Evolutionary conservation across 2,797 vertebrate species (phyloP).

Genomic region (Cryptoprocta ferox): DNA sequence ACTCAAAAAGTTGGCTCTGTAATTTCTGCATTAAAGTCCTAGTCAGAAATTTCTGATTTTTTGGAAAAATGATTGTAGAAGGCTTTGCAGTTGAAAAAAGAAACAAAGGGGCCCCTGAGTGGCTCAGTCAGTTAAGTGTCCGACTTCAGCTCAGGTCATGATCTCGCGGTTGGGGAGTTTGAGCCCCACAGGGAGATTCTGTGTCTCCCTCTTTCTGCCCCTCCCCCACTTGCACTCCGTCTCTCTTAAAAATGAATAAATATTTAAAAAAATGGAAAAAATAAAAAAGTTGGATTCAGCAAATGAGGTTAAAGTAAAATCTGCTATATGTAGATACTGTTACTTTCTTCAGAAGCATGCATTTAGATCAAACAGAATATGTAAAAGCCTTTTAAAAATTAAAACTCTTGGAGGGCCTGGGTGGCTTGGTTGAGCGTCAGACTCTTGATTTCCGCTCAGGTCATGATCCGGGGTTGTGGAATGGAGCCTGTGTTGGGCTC

Average conservation of each 20-base stretch:
- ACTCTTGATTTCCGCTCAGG: no score
- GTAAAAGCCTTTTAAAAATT: neutral
- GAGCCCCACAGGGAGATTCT: no score
- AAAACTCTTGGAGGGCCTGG: neutral
- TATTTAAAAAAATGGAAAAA: no score
- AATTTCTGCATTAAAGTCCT: neutral
- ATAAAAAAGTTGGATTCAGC: neutral
- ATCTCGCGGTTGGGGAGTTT: no score
- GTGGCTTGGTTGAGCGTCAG: no score
- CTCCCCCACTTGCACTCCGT: no score
- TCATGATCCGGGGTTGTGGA: no score
- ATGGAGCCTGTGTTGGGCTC: no score
- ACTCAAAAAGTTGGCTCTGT: conserved; percentile 37
- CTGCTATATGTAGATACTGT: neutral
- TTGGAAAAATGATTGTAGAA: neutral
- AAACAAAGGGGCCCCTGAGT: neutral
- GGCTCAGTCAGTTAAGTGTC: no score
- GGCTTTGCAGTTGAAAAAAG: neutral
- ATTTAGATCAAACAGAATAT: conserved; percentile 8
- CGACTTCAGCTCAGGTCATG: no score
- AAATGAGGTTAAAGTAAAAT: conserved; percentile 34
- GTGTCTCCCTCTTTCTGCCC: no score
- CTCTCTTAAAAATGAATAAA: no score
- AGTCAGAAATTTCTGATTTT: neutral
- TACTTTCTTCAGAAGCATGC: neutral